Conservation (phyloP, 1,140 invertebrate genomes). For the Cotesia vestalis region DNA sequence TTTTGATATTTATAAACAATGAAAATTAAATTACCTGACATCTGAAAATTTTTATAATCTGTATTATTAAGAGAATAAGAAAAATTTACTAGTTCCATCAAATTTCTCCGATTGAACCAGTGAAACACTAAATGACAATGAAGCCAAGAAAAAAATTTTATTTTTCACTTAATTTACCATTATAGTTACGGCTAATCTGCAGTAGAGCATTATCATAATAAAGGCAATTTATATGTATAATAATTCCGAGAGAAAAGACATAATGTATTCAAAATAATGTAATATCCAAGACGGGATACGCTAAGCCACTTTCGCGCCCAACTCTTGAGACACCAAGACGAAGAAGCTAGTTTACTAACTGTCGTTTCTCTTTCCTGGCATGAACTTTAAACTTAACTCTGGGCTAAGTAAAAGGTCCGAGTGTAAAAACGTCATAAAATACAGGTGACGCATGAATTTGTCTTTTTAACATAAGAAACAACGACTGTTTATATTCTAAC, state of each 20-base stretch:
- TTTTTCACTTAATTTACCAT: constrained; percentile 2
- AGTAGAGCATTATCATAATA: not conserved
- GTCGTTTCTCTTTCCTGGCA: constrained; percentile 39
- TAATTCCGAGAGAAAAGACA: constrained; percentile 43
- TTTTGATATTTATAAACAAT: too few relatives aligned
- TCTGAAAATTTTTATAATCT: too few relatives aligned
- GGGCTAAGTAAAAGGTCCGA: constrained; percentile 10
- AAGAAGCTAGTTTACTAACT: constrained; percentile 46
- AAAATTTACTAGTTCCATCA: too few relatives aligned
- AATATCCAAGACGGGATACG: constrained; percentile 46
- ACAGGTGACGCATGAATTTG: constrained; percentile 46
- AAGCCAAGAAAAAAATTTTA: not conserved
- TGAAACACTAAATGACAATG: too few relatives aligned
- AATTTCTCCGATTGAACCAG: too few relatives aligned
- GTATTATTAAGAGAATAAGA: too few relatives aligned
- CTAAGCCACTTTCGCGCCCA: too few relatives aligned
- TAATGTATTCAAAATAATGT: constrained; percentile 56
- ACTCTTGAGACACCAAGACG: constrained; percentile 7
- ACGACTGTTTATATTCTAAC: not conserved
- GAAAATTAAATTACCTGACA: too few relatives aligned
- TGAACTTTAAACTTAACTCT: constrained; percentile 13
- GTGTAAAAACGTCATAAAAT: constrained; percentile 53
- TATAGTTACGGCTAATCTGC: not conserved
- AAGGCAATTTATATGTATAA: constrained; percentile 17
- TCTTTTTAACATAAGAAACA: not conserved